Conservation (phyloP, 2,888 invertebrate genomes). For the Cyclophora albipunctata region DNA sequence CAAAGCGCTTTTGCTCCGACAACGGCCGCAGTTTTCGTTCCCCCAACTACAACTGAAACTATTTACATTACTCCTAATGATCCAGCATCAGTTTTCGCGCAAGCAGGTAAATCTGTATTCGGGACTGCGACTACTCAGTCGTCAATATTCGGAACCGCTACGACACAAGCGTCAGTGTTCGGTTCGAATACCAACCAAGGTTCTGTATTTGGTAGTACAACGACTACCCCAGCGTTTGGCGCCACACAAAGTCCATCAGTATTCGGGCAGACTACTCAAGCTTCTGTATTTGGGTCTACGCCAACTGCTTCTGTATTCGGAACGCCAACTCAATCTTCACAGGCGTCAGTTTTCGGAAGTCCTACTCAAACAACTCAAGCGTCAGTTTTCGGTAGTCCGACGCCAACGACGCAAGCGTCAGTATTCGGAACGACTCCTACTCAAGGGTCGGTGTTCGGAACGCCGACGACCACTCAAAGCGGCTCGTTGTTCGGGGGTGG, state of each 20-base stretch:
- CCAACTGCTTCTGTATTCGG: constrained; percentile 35
- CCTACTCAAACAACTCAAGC: constrained; percentile 18
- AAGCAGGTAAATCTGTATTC: constrained; percentile 24
- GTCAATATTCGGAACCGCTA: constrained; percentile 19
- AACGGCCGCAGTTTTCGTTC: constrained; percentile 18
- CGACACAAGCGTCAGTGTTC: constrained; percentile 22
- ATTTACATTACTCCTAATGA: constrained; percentile 27
- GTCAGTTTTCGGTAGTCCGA: constrained; percentile 19
- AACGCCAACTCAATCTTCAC: constrained; percentile 20
- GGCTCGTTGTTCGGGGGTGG: constrained; percentile 49
- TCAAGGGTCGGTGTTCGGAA: constrained; percentile 28
- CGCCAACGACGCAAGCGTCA: constrained; percentile 19
- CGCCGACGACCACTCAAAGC: constrained; percentile 34
- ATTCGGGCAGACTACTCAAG: constrained; percentile 35
- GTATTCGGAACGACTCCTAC: constrained; percentile 26
- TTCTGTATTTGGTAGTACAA: constrained; percentile 23
- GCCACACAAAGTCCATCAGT: constrained; percentile 28
- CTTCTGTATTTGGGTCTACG: constrained; percentile 32
- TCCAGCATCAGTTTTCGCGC: constrained; percentile 26
- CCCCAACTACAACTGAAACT: constrained; percentile 8
- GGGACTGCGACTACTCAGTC: constrained; percentile 21
- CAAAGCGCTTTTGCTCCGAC: constrained; percentile 18
- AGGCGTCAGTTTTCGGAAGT: constrained; percentile 26
- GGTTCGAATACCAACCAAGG: constrained; percentile 27
- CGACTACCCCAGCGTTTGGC: constrained; percentile 18